Percentiles rank a stretch among this genome's conserved stretches.
These are phyloP conservation scores for Himantopus leucocephalus DNA, from an alignment of 2,113 vertebrate species.

Conservation along the genomic window DNA sequence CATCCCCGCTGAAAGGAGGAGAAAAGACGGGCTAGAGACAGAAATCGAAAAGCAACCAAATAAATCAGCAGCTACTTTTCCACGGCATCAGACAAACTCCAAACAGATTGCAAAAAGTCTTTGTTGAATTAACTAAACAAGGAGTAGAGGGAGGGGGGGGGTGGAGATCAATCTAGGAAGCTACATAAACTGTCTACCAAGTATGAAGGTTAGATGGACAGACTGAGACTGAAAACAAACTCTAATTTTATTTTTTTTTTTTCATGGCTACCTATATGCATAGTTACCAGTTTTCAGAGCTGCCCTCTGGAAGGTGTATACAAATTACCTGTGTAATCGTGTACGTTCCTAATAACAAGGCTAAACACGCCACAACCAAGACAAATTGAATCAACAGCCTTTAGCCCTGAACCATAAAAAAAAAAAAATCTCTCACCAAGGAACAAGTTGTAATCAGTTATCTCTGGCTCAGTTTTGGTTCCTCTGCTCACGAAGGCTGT, in stretches of 20 bases:
- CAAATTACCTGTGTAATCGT: constrained; percentile 52
- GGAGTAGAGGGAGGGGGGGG: constrained; percentile 60
- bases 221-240: constrained; percentile 52
- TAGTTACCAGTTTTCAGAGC: background rate
- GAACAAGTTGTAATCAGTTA: constrained; percentile 21
- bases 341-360: constrained; percentile 48
- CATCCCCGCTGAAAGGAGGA: constrained; percentile 88
- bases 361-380: constrained; percentile 50
- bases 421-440: background rate
- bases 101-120: constrained; percentile 84
- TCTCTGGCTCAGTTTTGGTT: constrained; percentile 18
- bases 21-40: constrained; percentile 84
- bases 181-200: constrained; percentile 72
- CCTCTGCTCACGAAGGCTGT: background rate
- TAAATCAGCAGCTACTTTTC: constrained; percentile 93
- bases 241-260: background rate
- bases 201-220: constrained; percentile 45
- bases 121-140: constrained; percentile 83
- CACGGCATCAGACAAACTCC: constrained; percentile 83
- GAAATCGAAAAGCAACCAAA: constrained; percentile 92
- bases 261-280: background rate
- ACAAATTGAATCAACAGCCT: constrained; percentile 47
- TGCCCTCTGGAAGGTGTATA: constrained; percentile 7
- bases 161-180: constrained; percentile 72
- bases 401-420: background rate